Evolutionary conservation across 2,888 invertebrate species (phyloP).

Genomic region (Dendrolimus pini): DNA sequence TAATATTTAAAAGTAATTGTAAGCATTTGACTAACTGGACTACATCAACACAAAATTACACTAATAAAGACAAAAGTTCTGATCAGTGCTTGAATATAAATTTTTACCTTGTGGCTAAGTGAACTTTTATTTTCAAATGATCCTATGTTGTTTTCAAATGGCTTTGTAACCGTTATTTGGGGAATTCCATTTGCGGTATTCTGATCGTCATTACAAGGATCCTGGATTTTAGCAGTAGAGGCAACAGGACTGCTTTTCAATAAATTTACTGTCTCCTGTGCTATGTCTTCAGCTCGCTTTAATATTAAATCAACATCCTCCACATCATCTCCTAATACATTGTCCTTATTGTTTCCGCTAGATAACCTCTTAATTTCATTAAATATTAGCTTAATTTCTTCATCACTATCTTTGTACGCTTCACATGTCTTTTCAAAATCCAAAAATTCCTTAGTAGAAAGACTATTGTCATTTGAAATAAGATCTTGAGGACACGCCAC

Average conservation of each 20-base stretch:
- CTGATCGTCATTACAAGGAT: constrained; percentile 18
- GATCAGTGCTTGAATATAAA: neutral
- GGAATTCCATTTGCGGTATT: constrained; percentile 32
- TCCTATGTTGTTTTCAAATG: constrained; percentile 27
- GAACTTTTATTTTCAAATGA: constrained; percentile 22
- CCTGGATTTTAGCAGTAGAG: constrained; percentile 17
- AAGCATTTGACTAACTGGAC: too few species aligned
- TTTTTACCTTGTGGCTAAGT: constrained; percentile 37
- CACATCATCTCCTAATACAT: constrained; percentile 40
- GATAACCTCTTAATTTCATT: constrained; percentile 80
- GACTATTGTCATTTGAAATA: constrained; percentile 54
- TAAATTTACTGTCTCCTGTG: constrained; percentile 53
- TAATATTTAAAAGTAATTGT: too few species aligned
- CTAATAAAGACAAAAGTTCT: too few species aligned
- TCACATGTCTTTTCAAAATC: constrained; percentile 60
- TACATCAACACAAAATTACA: too few species aligned
- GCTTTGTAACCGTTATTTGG: constrained; percentile 57
- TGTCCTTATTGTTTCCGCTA: constrained; percentile 33
- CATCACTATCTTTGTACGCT: constrained; percentile 63
- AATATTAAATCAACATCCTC: constrained; percentile 65
- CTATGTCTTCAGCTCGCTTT: constrained; percentile 61
- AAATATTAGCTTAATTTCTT: constrained; percentile 82
- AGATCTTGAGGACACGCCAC: constrained; percentile 27
- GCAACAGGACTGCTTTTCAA: constrained; percentile 47
- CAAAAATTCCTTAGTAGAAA: constrained; percentile 61